Conservation (phyloP, 2,888 invertebrate species). For the Noctua pronuba region DNA sequence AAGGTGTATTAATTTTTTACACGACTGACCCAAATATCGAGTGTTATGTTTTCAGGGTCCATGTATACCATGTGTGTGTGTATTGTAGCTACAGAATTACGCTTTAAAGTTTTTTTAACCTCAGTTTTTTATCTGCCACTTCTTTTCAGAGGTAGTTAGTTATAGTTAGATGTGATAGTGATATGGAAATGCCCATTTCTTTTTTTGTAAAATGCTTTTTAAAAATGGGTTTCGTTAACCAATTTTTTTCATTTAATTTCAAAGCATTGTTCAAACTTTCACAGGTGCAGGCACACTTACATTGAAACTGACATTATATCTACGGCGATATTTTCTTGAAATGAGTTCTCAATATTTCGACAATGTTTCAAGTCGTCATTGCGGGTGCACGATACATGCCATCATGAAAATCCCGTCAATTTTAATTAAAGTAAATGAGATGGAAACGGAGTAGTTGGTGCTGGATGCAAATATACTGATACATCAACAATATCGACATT, state of each 20-base stretch:
- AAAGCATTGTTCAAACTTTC: not conserved
- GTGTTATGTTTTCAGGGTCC: not conserved
- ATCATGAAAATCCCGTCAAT: not conserved
- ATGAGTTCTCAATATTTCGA: no score
- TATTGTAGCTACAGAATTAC: not conserved
- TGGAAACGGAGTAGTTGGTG: not conserved
- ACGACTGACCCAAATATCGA: not conserved
- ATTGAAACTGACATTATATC: not conserved
- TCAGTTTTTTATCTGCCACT: not conserved
- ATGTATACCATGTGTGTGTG: not conserved
- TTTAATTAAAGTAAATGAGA: not conserved
- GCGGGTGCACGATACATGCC: not conserved
- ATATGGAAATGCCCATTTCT: no score
- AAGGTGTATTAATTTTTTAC: not conserved
- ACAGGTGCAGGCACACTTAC: not conserved
- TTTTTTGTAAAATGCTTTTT: not conserved
- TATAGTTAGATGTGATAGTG: no score
- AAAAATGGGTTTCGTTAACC: not conserved
- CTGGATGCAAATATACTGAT: not conserved
- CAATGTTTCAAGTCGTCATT: not conserved
- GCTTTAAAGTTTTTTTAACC: not conserved
- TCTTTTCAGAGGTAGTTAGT: not conserved
- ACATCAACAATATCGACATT: not conserved
- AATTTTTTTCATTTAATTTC: not conserved
- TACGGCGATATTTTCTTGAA: not conserved